Evolutionary conservation across 2,113 vertebrate species (phyloP), one percentile per base, ranked within the genome.

Genomic region (Pandion haliaetus): DNA sequence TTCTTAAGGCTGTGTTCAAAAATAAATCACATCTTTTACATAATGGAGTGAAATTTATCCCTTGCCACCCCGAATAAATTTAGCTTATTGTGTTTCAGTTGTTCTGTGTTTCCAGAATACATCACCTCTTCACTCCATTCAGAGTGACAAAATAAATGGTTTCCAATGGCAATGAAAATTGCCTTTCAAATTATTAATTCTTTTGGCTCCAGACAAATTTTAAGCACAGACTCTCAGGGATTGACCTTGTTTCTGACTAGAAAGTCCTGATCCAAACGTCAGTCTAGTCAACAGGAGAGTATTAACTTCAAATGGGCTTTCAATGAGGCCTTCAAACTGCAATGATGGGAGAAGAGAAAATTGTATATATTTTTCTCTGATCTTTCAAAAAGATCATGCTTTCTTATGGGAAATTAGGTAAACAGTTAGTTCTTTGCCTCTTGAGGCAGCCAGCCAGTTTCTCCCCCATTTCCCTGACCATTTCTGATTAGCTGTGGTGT

Each of bases 131-230:
- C 58, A 73, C 13, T 57, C 36, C 32, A 45, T 77, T 65, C 44
- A 47, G 15, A 49, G 34, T 12, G 14, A 31, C 9, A 85, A 85
- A 91, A 87, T 28, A 85, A 82, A 62, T 70, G 17, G 40, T 86
- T 95, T 94, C 66, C 36, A 86, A 50, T 12, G 17, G 79, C 67
- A 94, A 61, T 76, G 62, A 76, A 89, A 91, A 89, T 40, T 78
- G n/a, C 21, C 57, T 84, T 96, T 82, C 14, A n/a, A 76, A 59
- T 71, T 89, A 63, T 78, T 71, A 87, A 63, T 78, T 87, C 20
- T 36, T 88, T 93, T 67, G 52, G 8, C n/a, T 87, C 32, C 55
- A 47, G 52, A 73, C 61, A 95, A 83, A 73, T 73, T 95, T 95
- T 86, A 84, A 71, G 45, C 20, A 63, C 17, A 82, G 32, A 73